phyloP scores from a whole-genome alignment of 2,113 vertebrate genomes.

The Stictonetta naevosa region DNA sequence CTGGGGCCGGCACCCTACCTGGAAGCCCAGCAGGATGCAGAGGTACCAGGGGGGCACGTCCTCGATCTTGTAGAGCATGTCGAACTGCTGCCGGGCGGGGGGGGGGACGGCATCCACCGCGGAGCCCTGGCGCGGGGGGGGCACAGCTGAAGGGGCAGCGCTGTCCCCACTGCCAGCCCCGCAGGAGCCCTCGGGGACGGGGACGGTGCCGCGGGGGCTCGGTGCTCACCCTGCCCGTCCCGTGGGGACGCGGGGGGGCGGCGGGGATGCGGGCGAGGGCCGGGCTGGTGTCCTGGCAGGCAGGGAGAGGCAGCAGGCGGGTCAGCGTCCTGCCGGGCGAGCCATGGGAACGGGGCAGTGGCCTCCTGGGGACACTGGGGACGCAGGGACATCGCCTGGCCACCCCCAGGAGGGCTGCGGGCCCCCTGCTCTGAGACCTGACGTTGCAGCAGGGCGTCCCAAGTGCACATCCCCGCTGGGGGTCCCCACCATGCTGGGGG shows the following conservation, averaged over 20 bases:
- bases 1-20: slow-evolving; percentile 76
- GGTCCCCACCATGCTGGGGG: neutral
- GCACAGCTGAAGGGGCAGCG: neutral
- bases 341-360: neutral
- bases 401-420: neutral
- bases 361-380: neutral
- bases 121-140: neutral
- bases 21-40: slow-evolving; percentile 92
- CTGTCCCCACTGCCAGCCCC: neutral
- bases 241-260: rapidly evolving
- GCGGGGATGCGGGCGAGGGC: neutral
- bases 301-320: neutral
- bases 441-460: no score
- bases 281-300: slow-evolving; percentile 6
- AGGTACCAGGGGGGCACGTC: slow-evolving; percentile 97
- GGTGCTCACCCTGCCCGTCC: slow-evolving; percentile 19
- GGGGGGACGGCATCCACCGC: neutral
- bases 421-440: neutral
- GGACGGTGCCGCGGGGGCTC: neutral
- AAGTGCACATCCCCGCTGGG: neutral
- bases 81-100: slow-evolving; percentile 55
- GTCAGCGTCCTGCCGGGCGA: neutral
- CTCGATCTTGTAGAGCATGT: slow-evolving; percentile 95
- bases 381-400: rapidly evolving
- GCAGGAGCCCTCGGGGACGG: neutral